These are phyloP conservation scores for Psittacula cyanocephala DNA, from an alignment of 2,113 vertebrate genomes.

Conservation along the genomic window DNA sequence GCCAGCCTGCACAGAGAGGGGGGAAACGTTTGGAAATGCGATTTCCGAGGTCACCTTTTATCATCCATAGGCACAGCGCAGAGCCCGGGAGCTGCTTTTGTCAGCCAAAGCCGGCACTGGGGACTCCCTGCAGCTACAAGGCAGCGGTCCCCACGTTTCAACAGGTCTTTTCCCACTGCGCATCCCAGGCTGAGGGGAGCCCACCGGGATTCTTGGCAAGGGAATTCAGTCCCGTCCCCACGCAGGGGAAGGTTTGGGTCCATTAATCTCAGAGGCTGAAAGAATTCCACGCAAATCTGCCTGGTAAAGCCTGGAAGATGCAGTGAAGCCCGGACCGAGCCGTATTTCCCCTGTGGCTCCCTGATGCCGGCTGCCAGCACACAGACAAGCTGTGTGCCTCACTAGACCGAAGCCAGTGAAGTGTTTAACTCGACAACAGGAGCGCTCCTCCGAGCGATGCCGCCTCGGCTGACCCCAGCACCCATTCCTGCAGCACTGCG, in stretches of 20 bases:
- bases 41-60: slow-evolving; percentile 53
- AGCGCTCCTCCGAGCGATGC: neutral
- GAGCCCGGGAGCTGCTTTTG: neutral
- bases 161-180: neutral
- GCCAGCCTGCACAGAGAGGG: neutral
- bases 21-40: slow-evolving; percentile 28
- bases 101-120: neutral
- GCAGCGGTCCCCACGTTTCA: fast-evolving
- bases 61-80: neutral
- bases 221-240: neutral
- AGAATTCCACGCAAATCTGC: neutral
- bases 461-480: neutral
- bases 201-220: neutral
- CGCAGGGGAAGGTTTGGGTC: neutral
- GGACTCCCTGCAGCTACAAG: fast-evolving
- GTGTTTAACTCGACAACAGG: slow-evolving; percentile 16
- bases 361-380: slow-evolving; percentile 17
- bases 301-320: neutral
- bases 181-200: neutral
- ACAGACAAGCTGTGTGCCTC: slow-evolving; percentile 31
- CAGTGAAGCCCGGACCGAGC: slow-evolving; percentile 4
- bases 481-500: fast-evolving
- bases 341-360: slow-evolving; percentile 19
- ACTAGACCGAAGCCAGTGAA: slow-evolving; percentile 15
- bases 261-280: neutral